Percentiles rank a stretch among this genome's conserved stretches.
Evolutionary conservation across 2,113 vertebrate genomes (phyloP).

Genomic region (Pteruthius melanotis): DNA sequence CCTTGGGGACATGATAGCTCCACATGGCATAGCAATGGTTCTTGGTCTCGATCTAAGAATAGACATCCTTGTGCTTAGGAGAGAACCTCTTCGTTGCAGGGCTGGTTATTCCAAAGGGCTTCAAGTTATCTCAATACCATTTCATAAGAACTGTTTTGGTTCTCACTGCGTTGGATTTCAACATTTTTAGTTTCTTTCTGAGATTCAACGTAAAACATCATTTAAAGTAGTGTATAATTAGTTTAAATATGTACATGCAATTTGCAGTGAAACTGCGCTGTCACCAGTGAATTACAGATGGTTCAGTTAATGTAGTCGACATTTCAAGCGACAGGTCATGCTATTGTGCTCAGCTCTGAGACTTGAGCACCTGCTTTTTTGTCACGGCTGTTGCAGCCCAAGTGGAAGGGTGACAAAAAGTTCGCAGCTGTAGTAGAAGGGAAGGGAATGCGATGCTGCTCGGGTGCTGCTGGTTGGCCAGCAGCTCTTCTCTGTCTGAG

Average conservation of each 20-base stretch:
- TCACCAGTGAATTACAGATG: not conserved
- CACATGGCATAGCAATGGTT: rapidly evolving
- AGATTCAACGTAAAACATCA: not conserved
- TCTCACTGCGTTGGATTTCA: not conserved
- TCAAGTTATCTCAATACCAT: not conserved
- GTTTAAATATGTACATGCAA: not conserved
- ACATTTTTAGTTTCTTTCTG: not conserved
- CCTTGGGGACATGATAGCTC: not conserved
- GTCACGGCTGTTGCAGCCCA: not conserved
- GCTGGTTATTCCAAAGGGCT: not conserved
- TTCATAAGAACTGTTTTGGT: not conserved
- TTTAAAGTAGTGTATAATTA: not conserved
- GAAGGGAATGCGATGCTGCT: not conserved
- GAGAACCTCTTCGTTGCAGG: not conserved
- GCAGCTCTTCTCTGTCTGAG: not conserved
- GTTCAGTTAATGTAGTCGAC: not conserved
- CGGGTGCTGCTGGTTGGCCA: rapidly evolving
- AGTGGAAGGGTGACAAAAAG: not conserved
- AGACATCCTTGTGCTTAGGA: not conserved
- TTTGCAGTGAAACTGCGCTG: not conserved
- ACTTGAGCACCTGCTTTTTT: not conserved
- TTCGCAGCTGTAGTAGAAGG: not conserved
- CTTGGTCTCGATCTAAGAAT: not conserved
- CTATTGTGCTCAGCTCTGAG: not conserved
- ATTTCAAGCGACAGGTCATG: not conserved